Conservation (phyloP, 35 echinoderm and acorn worm genomes). For the Eucidaris tribuloides region DNA sequence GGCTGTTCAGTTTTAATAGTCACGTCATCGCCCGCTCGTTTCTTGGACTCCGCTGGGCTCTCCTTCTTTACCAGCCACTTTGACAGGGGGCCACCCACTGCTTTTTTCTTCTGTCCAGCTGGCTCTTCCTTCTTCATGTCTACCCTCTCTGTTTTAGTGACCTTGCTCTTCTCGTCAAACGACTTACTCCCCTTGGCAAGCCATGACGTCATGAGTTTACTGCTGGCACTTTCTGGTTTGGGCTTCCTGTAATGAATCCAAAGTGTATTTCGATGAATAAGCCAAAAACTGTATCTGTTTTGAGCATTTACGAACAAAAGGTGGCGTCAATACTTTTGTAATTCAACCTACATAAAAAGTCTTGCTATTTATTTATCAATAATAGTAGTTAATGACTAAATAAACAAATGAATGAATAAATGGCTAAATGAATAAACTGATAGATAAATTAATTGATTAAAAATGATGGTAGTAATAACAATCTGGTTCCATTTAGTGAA, state of each 20-base stretch:
- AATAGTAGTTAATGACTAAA: no score
- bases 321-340: background rate
- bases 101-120: background rate
- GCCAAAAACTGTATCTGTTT: background rate
- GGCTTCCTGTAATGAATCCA: background rate
- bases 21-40: background rate
- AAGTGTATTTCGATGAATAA: background rate
- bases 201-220: conserved; percentile 38
- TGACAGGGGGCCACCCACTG: background rate
- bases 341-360: background rate
- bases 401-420: no score
- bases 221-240: background rate
- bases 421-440: no score
- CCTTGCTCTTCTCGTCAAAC: background rate
- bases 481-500: no score
- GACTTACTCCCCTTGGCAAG: conserved; percentile 23
- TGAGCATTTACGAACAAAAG: background rate
- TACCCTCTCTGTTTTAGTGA: background rate
- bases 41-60: background rate
- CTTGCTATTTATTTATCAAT: background rate
- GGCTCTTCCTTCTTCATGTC: background rate
- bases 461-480: no score
- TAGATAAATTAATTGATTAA: no score
- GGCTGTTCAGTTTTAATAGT: background rate
- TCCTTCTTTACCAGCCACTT: conserved; percentile 27